Conservation (phyloP, 1,140 invertebrate species). For the Anthonomus grandis region DNA sequence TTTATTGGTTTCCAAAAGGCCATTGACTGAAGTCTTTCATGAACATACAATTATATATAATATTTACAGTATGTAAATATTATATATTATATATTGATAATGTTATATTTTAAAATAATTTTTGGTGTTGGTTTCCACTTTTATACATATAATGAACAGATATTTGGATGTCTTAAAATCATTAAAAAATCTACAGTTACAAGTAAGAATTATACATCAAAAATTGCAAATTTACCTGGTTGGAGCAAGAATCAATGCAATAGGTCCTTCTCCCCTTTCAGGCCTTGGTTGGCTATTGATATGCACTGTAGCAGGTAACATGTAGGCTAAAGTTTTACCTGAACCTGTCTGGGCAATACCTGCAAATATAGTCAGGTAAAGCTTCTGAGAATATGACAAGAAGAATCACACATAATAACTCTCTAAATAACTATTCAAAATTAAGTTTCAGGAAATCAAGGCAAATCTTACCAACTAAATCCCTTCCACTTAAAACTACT, state of each 20-base stretch:
- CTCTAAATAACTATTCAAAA: background rate
- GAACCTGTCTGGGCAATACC: conserved; percentile 95
- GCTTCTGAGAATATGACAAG: too few relatives aligned
- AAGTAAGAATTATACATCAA: background rate
- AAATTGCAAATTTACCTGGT: conserved; percentile 65
- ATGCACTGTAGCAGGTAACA: conserved; percentile 74
- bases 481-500: conserved; percentile 84
- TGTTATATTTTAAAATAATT: too few relatives aligned
- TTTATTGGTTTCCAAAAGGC: too few relatives aligned
- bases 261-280: conserved; percentile 81
- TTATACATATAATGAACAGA: background rate
- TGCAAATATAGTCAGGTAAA: too few relatives aligned
- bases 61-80: too few relatives aligned
- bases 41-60: too few relatives aligned
- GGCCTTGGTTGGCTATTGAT: conserved; percentile 70
- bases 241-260: conserved; percentile 84
- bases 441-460: background rate
- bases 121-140: background rate
- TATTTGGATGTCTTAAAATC: background rate
- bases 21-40: too few relatives aligned
- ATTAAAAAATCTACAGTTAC: background rate
- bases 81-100: too few relatives aligned
- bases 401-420: too few relatives aligned
- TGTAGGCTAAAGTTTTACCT: conserved; percentile 85
- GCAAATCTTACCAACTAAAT: conserved; percentile 62